Conservation (phyloP, 1,140 invertebrate species). For the Myzus persicae region DNA sequence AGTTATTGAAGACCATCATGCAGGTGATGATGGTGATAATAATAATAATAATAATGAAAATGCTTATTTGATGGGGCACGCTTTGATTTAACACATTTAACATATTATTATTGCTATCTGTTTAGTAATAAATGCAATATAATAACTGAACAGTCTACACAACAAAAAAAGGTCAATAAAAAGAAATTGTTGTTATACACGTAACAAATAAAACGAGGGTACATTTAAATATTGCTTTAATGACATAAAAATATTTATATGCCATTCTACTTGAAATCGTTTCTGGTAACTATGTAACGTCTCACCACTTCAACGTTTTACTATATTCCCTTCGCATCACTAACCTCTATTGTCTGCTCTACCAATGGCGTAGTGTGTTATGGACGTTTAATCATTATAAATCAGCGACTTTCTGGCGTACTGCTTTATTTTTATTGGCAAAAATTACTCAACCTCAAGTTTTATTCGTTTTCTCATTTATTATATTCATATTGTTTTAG, state of each 20-base stretch:
- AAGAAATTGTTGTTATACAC: background rate
- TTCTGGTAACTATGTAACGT: background rate
- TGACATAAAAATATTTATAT: background rate
- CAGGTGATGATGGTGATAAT: too few species aligned
- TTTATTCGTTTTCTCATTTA: background rate
- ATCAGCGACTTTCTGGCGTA: background rate
- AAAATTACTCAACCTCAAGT: background rate
- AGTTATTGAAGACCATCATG: background rate
- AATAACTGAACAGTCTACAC: background rate
- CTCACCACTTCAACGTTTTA: background rate
- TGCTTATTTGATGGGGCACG: background rate
- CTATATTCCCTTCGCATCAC: background rate
- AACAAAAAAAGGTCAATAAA: background rate
- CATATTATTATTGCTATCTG: background rate
- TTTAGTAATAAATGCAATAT: background rate
- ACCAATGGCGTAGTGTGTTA: background rate
- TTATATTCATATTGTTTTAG: background rate
- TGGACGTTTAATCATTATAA: background rate
- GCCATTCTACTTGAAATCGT: background rate
- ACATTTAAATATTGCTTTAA: background rate
- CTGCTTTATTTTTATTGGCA: background rate
- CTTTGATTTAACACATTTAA: background rate
- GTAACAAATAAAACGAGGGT: background rate
- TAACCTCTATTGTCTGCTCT: background rate
- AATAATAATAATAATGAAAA: background rate